Percentiles rank a stretch among this genome's conserved stretches.
Conservation (phyloP, 53 echinoderm and acorn worm genomes). For the Echinometra lucunter region DNA sequence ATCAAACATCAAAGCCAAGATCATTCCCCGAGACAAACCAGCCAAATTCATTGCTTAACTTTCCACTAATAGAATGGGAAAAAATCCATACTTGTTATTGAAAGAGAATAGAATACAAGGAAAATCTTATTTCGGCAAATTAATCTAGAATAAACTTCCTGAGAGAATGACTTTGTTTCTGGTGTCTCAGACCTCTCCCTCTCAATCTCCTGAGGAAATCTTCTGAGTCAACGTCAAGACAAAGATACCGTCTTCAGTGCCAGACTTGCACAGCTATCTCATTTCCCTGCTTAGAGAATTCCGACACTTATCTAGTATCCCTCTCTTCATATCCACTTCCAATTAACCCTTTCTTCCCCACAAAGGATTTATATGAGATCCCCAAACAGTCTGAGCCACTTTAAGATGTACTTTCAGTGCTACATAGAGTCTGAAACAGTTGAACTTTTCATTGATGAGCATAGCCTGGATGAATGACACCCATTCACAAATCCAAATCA, state of each 20-base stretch:
- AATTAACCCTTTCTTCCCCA: slow-evolving; percentile 18
- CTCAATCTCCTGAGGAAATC: slow-evolving; percentile 30
- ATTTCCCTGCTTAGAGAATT: background rate
- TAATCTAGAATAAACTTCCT: slow-evolving; percentile 49
- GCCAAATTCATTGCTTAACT: background rate
- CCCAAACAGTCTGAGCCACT: background rate
- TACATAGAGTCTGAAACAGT: background rate
- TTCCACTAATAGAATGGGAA: background rate
- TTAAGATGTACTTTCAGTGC: background rate
- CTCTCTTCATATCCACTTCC: slow-evolving; percentile 30
- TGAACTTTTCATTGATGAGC: slow-evolving; percentile 29
- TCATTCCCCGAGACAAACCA: background rate
- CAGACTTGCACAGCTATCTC: background rate
- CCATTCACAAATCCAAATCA: slow-evolving; percentile 32
- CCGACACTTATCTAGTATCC: slow-evolving; percentile 15
- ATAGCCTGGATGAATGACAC: background rate
- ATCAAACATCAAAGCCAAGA: background rate
- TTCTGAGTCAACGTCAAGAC: background rate
- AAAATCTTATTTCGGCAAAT: slow-evolving; percentile 24
- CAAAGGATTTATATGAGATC: background rate
- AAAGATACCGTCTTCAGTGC: background rate
- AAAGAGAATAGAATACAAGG: background rate
- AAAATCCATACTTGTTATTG: slow-evolving; percentile 24
- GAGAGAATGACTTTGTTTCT: slow-evolving; percentile 3
- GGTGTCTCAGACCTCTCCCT: background rate